Conservation (phyloP, 2,113 vertebrate genomes). For the Microcebus griseorufus region DNA sequence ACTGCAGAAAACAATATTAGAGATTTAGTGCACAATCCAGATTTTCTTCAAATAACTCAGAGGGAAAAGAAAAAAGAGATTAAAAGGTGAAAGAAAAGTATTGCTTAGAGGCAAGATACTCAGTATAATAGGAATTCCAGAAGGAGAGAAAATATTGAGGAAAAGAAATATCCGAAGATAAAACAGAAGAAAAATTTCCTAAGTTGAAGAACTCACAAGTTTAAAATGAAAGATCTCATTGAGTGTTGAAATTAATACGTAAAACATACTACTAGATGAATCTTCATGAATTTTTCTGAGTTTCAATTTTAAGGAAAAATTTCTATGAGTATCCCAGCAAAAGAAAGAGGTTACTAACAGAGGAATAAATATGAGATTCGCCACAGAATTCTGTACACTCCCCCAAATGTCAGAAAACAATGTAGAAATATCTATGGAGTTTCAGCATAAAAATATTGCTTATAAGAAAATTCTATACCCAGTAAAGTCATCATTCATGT, state of each 20-base stretch:
- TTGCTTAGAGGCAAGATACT: neutral
- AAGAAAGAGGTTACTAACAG: neutral
- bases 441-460: neutral
- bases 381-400: neutral
- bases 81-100: neutral
- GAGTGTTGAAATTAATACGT: conserved; percentile 16
- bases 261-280: neutral
- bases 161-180: neutral
- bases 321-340: neutral
- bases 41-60: neutral
- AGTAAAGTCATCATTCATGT: neutral
- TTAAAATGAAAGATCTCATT: conserved; percentile 11
- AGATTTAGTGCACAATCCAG: neutral
- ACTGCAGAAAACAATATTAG: neutral
- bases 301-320: conserved; percentile 14
- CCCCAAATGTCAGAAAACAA: neutral
- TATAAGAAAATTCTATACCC: neutral
- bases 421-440: neutral
- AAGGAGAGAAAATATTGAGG: neutral
- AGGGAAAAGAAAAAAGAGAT: neutral
- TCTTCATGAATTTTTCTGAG: neutral
- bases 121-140: neutral
- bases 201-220: neutral
- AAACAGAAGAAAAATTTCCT: neutral
- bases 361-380: neutral